Conservation (phyloP, 2,888 invertebrate species). For the Drosophila falleni region DNA sequence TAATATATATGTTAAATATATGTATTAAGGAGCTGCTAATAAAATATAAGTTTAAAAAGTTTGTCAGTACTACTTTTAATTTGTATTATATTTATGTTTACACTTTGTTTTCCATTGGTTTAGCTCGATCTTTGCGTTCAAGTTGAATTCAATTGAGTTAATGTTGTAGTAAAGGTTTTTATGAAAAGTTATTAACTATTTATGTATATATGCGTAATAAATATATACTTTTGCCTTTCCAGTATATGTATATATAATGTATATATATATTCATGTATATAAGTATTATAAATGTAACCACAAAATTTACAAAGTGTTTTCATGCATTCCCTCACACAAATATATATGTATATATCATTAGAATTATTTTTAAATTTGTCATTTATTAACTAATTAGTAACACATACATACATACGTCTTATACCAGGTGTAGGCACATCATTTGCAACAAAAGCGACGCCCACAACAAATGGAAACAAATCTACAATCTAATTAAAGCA, state of each 20-base stretch:
- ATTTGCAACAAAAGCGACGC: slow-evolving; percentile 75
- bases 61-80: slow-evolving; percentile 49
- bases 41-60: slow-evolving; percentile 45
- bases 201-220: slow-evolving; percentile 51
- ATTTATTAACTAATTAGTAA: slow-evolving; percentile 39
- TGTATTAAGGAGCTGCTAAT: slow-evolving; percentile 55
- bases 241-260: slow-evolving; percentile 27
- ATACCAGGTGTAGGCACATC: slow-evolving; percentile 77
- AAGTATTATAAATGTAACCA: slow-evolving; percentile 67
- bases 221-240: slow-evolving; percentile 47
- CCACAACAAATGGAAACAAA: slow-evolving; percentile 73
- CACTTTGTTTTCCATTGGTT: slow-evolving; percentile 37
- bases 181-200: slow-evolving; percentile 58
- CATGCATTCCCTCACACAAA: slow-evolving; percentile 32
- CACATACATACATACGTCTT: slow-evolving; percentile 34
- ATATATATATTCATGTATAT: slow-evolving; percentile 24
- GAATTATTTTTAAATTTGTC: slow-evolving; percentile 4
- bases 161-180: slow-evolving; percentile 56
- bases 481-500: slow-evolving; percentile 81
- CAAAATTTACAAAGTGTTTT: slow-evolving; percentile 62
- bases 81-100: slow-evolving; percentile 29
- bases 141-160: slow-evolving; percentile 44
- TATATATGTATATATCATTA: slow-evolving; percentile 19
- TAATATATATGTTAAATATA: slow-evolving; percentile 17
- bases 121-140: slow-evolving; percentile 53